Conservation (phyloP, 2,113 vertebrate species). For the Saimiri boliviensis region DNA sequence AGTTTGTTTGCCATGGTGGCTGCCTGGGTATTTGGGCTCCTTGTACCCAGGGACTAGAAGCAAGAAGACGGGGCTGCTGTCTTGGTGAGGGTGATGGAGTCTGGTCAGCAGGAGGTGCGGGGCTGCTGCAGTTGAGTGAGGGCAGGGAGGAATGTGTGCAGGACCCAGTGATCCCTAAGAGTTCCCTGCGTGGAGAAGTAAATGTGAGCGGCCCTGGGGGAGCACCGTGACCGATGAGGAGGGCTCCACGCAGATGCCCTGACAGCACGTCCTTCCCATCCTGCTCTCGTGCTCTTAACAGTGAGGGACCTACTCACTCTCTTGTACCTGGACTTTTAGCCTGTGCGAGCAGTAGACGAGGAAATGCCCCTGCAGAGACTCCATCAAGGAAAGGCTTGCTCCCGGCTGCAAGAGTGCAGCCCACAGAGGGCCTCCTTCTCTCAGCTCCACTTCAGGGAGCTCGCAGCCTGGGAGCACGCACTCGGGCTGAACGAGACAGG, state of each 20-base stretch:
- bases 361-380: neutral
- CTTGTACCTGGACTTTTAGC: neutral
- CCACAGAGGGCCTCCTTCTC: too few species aligned
- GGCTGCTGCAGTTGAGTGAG: fast-evolving
- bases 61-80: neutral
- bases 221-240: too few species aligned
- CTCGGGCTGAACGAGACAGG: neutral
- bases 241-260: fast-evolving
- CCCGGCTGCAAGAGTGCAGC: too few species aligned
- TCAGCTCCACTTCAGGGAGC: neutral
- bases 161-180: neutral
- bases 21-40: neutral
- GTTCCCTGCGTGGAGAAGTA: neutral
- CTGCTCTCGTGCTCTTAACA: fast-evolving
- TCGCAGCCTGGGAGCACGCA: neutral
- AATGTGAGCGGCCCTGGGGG: too few species aligned
- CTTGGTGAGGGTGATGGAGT: neutral
- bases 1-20: neutral
- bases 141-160: neutral
- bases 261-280: fast-evolving
- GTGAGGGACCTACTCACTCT: fast-evolving
- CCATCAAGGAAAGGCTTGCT: neutral
- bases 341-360: fast-evolving
- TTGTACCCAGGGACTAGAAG: neutral
- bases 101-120: neutral